Evolutionary conservation across 2,113 vertebrate genomes (phyloP), one percentile per base, ranked within the genome.

Genomic region (Lycaon pictus): DNA sequence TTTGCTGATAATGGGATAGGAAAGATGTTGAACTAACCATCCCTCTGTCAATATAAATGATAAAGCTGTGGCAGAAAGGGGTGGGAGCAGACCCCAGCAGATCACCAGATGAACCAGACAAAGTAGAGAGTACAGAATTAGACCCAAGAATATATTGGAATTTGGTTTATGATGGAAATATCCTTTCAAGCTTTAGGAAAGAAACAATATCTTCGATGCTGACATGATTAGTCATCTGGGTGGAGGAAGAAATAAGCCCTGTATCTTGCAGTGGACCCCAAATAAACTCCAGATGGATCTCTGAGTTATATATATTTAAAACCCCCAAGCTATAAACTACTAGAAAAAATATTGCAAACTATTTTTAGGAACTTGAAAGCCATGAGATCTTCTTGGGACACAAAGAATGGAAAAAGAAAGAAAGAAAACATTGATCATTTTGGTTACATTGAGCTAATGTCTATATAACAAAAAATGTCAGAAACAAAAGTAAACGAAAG

Each of bases 291-390:
- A 60, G 62, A 25, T 86, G 43, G 62, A 35, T 81, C 29, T 76
- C 51, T 48, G 65, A 83, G 53, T 86, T 89, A 77, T 93, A 71
- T 7, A 62, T 22, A 58, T 65, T 17, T n/a, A 80, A 89, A 65
- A 65, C 2, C 3, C 12, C 25, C 27, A 92, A 71, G 23, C 7
- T 35, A 53, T 32, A 58, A 81, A 22, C 53, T 58, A 55, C 13
- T 90, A 20, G 5, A 27, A 29, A 87, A 67, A 27, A 11, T 32
- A 53, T 29, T 91, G 11, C 29, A 83, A 90, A 94, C 67, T 80
- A 80, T 91, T 96, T 89, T 93, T 81, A 93, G 55, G 76, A 81
- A 7, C n/a, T 80, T 43, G 37, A 87, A 81, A 90, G 23, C 74
- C 12, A 12, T 17, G 77, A 86, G 20, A 25, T 92, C 55, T 90